Evolutionary conservation across 1,140 invertebrate genomes (phyloP), one percentile per base, ranked within the genome.

Genomic region (Psilanteris sp.): DNA sequence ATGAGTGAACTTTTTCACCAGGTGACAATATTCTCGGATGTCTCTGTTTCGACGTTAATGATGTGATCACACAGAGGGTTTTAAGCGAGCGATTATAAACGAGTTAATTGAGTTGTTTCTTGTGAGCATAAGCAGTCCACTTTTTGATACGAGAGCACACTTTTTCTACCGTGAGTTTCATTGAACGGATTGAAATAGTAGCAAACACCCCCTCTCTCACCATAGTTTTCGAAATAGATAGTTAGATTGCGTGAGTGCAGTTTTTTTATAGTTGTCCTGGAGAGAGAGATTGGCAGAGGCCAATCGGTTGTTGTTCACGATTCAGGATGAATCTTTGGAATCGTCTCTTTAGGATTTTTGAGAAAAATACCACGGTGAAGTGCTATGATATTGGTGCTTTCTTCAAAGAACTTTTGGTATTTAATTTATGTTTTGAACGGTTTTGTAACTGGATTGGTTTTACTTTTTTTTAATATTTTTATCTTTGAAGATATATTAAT

Each of bases 1-100:
- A 82, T 84, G 80, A 80, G 80, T 77, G 79, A 84, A 75, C 61
- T 86, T 88, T 87, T 87, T 85, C 82, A 88, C 79, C 81, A 84
- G 81, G 79, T 78, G 87, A 88, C 86, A 88, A 88, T 87, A 88
- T 87, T 87, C 85, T 85, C 83, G 81, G 78, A 86, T 77, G 75
- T 83, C 80, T 86, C 81, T 82, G 78, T 86, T 86, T 84, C 48
- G 61, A 37, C 48, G 61, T 54, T 44, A 54, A n/a, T 22, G 31
- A 36, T 32, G 20, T 11, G 27, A 44, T 11, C 36, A 66, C 20
- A 44, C 36, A 29, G 10, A 34, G 22, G 55, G 15, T 14, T 55
- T 41, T 46, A 24, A 46, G 11, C n/a, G 16, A 36, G 39, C 27
- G 43, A 32, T n/a, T n/a, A n/a, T n/a, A 37, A 9, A 41, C 57